phyloP scores from a whole-genome alignment of 2,888 invertebrate genomes.

The Athalia circularis region DNA sequence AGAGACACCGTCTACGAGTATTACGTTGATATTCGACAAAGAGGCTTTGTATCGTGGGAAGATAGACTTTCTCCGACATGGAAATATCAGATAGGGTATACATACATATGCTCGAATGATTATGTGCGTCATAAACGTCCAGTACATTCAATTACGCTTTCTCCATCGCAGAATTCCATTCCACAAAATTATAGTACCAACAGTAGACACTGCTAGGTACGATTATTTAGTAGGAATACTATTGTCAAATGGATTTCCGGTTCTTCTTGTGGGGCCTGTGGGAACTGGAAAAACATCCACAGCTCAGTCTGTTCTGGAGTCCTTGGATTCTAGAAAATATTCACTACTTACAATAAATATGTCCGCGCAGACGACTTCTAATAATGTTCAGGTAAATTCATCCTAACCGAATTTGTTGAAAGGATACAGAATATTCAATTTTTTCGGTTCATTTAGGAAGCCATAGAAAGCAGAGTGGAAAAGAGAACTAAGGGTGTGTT shows the following conservation, averaged over 20 bases:
- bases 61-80: conserved; percentile 84
- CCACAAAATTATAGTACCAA: conserved; percentile 90
- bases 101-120: background rate
- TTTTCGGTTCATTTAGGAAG: conserved; percentile 77
- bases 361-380: conserved; percentile 92
- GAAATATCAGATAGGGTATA: conserved; percentile 82
- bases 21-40: conserved; percentile 85
- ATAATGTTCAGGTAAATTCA: conserved; percentile 77
- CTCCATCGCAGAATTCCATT: conserved; percentile 80
- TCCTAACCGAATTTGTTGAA: too few relatives aligned
- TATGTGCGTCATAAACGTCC: background rate
- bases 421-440: background rate
- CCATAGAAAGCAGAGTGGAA: conserved; percentile 90
- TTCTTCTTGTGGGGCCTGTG: conserved; percentile 87
- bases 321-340: conserved; percentile 78
- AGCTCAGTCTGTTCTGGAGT: conserved; percentile 77
- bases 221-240: conserved; percentile 83
- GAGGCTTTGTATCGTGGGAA: conserved; percentile 87
- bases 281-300: conserved; percentile 93
- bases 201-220: conserved; percentile 91
- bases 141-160: background rate
- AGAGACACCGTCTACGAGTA: conserved; percentile 94
- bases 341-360: conserved; percentile 87
- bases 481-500: conserved; percentile 91
- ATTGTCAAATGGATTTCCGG: conserved; percentile 81